A percentile compares a stretch with the other conserved stretches of the same genome.
These are phyloP conservation scores for Rhabdomys pumilio DNA, from an alignment of 2,797 vertebrate genomes.

Conservation along the genomic window DNA sequence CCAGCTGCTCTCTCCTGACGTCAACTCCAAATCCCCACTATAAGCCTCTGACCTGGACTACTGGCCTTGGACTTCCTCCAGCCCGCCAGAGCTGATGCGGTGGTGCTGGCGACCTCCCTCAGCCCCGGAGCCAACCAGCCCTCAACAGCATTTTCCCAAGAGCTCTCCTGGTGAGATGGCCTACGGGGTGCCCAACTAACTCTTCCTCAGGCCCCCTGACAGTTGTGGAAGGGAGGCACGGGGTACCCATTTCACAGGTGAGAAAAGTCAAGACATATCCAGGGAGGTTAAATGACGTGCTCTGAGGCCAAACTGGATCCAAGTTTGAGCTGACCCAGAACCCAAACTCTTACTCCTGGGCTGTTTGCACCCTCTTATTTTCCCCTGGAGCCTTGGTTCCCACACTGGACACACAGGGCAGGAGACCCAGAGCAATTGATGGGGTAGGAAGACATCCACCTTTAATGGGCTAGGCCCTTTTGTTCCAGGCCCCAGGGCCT, in stretches of 20 bases:
- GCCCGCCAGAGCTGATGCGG: not conserved
- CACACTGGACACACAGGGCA: rapidly evolving
- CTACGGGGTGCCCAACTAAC: no score
- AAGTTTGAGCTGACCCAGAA: not conserved
- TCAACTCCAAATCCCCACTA: constrained; percentile 76
- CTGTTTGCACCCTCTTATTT: no score
- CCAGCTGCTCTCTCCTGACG: constrained; percentile 82
- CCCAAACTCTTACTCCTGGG: not conserved
- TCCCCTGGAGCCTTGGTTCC: not conserved
- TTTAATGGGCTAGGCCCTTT: rapidly evolving
- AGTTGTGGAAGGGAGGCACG: not conserved
- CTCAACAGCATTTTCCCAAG: not conserved
- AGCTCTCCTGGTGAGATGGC: not conserved
- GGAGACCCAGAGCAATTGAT: not conserved
- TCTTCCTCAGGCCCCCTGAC: not conserved
- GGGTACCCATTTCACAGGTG: not conserved
- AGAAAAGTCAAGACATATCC: not conserved
- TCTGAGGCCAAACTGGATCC: not conserved
- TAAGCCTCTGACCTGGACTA: constrained; percentile 28
- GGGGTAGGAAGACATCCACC: rapidly evolving
- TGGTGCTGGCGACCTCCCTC: not conserved
- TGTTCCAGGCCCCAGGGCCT: rapidly evolving
- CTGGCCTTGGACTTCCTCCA: not conserved
- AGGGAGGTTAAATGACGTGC: not conserved
- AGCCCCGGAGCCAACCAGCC: not conserved